Evolutionary conservation across 1,140 invertebrate genomes (phyloP).

Genomic region (Euura saliciscinereae): DNA sequence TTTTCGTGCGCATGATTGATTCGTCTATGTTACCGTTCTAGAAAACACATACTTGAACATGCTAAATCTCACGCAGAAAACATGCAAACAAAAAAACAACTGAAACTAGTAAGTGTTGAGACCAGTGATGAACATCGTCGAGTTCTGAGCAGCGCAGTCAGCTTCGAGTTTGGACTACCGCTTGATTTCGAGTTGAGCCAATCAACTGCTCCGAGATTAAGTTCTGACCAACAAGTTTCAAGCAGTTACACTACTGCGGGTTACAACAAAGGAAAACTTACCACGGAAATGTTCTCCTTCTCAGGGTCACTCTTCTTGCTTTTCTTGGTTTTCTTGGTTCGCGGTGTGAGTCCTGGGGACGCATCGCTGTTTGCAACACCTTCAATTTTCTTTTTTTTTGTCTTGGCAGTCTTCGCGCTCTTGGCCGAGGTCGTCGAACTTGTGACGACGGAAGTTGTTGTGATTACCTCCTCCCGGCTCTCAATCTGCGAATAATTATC

Average conservation of each 20-base stretch:
- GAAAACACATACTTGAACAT: constrained; percentile 38
- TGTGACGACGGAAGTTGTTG: constrained; percentile 38
- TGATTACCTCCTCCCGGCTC: constrained; percentile 54
- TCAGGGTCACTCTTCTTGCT: constrained; percentile 64
- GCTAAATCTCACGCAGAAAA: constrained; percentile 33
- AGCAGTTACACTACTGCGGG: constrained; percentile 11
- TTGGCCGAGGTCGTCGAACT: constrained; percentile 27
- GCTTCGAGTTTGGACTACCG: constrained; percentile 14
- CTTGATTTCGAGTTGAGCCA: constrained; percentile 10
- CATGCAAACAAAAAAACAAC: constrained; percentile 35
- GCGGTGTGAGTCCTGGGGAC: constrained; percentile 53
- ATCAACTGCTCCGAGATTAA: constrained; percentile 12
- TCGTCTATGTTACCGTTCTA: constrained; percentile 52
- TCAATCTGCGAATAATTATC: constrained; percentile 41
- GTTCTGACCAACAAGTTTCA: constrained; percentile 15
- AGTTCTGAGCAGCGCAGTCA: constrained; percentile 16
- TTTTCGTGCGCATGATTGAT: constrained; percentile 48
- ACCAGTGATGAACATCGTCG: constrained; percentile 21
- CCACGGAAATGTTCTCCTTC: constrained; percentile 70
- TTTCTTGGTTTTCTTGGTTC: constrained; percentile 67
- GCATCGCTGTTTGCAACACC: constrained; percentile 50
- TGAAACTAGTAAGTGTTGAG: constrained; percentile 10
- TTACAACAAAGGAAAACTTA: constrained; percentile 52
- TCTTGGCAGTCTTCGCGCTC: constrained; percentile 42
- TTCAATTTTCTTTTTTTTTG: constrained; percentile 57